These are phyloP conservation scores for Lacanobia oleracea DNA, from an alignment of 2,888 invertebrate genomes.

Conservation along the genomic window DNA sequence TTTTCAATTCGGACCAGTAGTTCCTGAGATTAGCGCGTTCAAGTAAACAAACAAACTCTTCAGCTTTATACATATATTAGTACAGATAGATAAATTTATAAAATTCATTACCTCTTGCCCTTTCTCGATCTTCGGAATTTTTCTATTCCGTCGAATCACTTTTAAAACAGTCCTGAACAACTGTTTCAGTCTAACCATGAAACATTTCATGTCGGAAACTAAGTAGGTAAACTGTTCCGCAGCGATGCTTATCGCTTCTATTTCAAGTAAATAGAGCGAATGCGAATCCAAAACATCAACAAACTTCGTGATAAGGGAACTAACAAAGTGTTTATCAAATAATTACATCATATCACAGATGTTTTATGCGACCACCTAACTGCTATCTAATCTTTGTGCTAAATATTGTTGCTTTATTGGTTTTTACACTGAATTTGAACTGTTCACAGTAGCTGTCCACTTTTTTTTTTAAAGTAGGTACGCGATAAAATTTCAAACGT, in stretches of 20 bases:
- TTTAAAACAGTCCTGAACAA: slow-evolving; percentile 16
- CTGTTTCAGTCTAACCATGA: slow-evolving; percentile 29
- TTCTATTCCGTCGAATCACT: slow-evolving; percentile 7
- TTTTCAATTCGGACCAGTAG: no score
- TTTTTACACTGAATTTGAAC: slow-evolving; percentile 3
- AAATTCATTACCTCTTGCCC: slow-evolving; percentile 38
- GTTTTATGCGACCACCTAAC: slow-evolving; percentile 34
- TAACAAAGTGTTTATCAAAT: slow-evolving; percentile 53
- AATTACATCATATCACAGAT: slow-evolving; percentile 56
- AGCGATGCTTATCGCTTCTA: slow-evolving; percentile 43
- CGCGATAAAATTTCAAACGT: no score
- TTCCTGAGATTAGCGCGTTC: no score
- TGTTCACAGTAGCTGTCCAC: slow-evolving; percentile 10
- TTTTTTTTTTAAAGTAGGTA: no score
- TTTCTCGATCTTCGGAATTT: slow-evolving; percentile 9
- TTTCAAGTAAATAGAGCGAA: slow-evolving; percentile 57
- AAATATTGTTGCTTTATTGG: slow-evolving; percentile 30
- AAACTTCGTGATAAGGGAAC: slow-evolving; percentile 50
- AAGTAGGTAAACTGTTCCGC: slow-evolving; percentile 5
- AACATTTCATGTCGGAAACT: slow-evolving; percentile 41
- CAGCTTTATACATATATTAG: no score
- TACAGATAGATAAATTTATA: no score
- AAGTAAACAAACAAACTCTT: no score
- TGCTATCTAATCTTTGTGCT: slow-evolving; percentile 47
- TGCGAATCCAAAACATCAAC: slow-evolving; percentile 50